Percentiles rank a stretch among this genome's conserved stretches.
Conservation (phyloP, 2,113 vertebrate species). For the Bos javanicus region DNA sequence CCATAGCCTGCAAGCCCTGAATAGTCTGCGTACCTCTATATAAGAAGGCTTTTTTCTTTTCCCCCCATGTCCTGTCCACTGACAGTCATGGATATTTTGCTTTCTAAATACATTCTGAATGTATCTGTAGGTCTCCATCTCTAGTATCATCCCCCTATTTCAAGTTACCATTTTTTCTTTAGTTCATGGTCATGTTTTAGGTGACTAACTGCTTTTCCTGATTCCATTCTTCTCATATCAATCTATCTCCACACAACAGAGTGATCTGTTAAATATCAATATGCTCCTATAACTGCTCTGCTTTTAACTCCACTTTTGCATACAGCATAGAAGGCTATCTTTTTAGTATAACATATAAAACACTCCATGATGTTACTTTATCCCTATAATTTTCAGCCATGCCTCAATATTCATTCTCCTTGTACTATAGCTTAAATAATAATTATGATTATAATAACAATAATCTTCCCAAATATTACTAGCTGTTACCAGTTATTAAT, state of each 20-base stretch:
- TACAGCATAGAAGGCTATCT: not conserved
- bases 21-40: not conserved
- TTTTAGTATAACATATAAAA: not conserved
- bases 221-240: not conserved
- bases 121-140: not conserved
- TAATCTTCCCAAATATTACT: not conserved
- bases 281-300: not conserved
- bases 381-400: not conserved
- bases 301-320: not conserved
- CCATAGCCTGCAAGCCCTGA: not conserved
- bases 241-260: not conserved
- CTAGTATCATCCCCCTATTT: not conserved
- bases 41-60: not conserved
- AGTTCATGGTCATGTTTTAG: not conserved
- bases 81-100: slow-evolving; percentile 7
- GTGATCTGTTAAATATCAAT: not conserved
- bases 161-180: slow-evolving; percentile 11
- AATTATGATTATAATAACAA: not conserved
- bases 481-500: not conserved
- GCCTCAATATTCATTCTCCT: not conserved
- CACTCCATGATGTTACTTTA: not conserved
- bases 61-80: not conserved
- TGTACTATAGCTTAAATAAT: not conserved
- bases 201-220: not conserved
- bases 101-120: not conserved